These are phyloP conservation scores for Odontocerum albicorne DNA, from an alignment of 2,888 invertebrate genomes.

Conservation along the genomic window DNA sequence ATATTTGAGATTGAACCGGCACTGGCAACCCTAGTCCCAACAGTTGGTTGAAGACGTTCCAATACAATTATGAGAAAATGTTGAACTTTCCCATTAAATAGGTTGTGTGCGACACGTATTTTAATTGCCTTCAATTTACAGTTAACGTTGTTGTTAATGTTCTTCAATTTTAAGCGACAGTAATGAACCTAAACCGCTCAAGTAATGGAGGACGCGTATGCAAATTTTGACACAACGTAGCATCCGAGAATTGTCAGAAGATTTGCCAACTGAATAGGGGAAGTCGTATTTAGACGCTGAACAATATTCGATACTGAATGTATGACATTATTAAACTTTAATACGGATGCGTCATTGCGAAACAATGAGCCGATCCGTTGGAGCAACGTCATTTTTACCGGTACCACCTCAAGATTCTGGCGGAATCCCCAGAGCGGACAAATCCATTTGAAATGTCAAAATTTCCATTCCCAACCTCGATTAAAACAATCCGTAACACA, in stretches of 20 bases:
- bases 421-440: constrained; percentile 19
- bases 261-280: neutral
- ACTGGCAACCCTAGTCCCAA: too few species aligned
- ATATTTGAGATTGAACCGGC: too few species aligned
- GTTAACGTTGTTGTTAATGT: too few species aligned
- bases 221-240: constrained; percentile 20
- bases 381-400: constrained; percentile 43
- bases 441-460: constrained; percentile 33
- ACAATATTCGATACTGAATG: neutral
- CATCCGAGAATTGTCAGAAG: neutral
- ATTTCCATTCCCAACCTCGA: constrained; percentile 14
- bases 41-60: constrained; percentile 15
- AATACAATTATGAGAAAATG: neutral
- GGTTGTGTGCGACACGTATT: too few species aligned
- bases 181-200: too few species aligned
- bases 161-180: too few species aligned
- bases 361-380: constrained; percentile 38
- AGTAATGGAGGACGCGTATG: constrained; percentile 26
- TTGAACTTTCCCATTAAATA: neutral
- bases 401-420: constrained; percentile 36
- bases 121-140: too few species aligned
- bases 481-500: constrained; percentile 12
- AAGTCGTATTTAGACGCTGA: neutral
- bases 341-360: constrained; percentile 29
- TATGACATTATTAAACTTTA: constrained; percentile 17